Evolutionary conservation across 2,888 invertebrate species (phyloP).

Genomic region (Eupithecia tripunctaria): DNA sequence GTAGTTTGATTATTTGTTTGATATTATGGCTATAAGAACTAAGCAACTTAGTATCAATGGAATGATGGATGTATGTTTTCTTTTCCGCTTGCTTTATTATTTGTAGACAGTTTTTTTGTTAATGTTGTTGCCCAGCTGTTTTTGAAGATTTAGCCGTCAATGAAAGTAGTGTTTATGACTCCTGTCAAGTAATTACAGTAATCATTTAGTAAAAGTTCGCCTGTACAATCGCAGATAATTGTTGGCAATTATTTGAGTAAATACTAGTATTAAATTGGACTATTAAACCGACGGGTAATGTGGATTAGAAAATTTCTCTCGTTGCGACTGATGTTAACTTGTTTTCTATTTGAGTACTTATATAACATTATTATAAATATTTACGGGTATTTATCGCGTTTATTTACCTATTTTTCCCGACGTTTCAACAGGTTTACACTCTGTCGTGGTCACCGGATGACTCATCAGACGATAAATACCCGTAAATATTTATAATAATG

Average conservation of each 20-base stretch:
- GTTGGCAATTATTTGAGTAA: slow-evolving; percentile 18
- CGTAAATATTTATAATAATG: too few species aligned
- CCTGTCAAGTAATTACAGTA: slow-evolving; percentile 2
- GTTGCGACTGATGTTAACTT: background rate
- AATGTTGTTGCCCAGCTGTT: background rate
- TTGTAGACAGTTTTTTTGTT: background rate
- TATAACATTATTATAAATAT: too few species aligned
- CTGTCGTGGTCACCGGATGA: too few species aligned
- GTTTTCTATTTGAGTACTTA: background rate
- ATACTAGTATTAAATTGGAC: slow-evolving; percentile 16
- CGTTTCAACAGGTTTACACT: too few species aligned
- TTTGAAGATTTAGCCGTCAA: background rate
- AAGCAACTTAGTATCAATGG: background rate
- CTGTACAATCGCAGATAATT: slow-evolving; percentile 17
- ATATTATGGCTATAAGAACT: background rate
- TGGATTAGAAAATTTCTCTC: slow-evolving; percentile 17
- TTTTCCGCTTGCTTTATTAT: background rate
- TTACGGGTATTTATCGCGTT: too few species aligned
- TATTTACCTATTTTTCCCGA: too few species aligned
- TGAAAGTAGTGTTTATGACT: slow-evolving; percentile 7
- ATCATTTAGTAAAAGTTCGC: slow-evolving; percentile 10
- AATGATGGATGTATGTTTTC: background rate
- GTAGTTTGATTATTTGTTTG: background rate
- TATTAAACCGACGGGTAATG: slow-evolving; percentile 16
- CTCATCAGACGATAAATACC: too few species aligned